Evolutionary conservation across 1,140 invertebrate species (phyloP).

Genomic region (Drosophila athabasca): DNA sequence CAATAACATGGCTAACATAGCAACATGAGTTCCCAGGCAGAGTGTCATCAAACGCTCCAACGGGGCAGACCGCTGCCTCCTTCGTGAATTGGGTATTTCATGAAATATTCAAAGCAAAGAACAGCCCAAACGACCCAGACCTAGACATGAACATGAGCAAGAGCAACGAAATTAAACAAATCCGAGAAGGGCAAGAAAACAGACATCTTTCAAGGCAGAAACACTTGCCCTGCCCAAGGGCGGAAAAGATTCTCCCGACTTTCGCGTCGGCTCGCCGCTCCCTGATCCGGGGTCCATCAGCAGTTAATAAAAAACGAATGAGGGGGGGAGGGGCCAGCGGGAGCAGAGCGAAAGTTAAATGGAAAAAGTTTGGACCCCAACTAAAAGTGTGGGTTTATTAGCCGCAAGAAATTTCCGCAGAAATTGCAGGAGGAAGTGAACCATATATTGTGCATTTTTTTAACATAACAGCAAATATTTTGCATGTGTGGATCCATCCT

Average conservation of each 20-base stretch:
- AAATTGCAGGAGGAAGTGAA: slow-evolving; percentile 13
- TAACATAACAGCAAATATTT: not conserved
- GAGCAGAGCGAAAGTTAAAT: slow-evolving; percentile 64
- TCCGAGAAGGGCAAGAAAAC: slow-evolving; percentile 15
- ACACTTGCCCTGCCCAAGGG: not conserved
- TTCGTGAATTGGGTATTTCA: slow-evolving; percentile 41
- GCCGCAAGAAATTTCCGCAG: slow-evolving; percentile 54
- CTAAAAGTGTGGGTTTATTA: slow-evolving; percentile 71
- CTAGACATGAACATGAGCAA: slow-evolving; percentile 1
- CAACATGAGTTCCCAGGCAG: not conserved
- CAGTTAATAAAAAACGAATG: slow-evolving; percentile 63
- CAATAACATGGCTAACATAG: too few species aligned
- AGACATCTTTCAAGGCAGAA: slow-evolving; percentile 4
- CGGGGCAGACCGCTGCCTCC: too few species aligned
- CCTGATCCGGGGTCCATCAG: slow-evolving; percentile 50
- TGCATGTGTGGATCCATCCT: not conserved
- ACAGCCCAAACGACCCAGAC: slow-evolving; percentile 25
- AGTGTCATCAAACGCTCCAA: not conserved
- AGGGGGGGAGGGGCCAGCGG: slow-evolving; percentile 25
- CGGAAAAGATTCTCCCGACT: too few species aligned
- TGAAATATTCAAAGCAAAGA: slow-evolving; percentile 59
- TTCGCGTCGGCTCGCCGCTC: slow-evolving; percentile 18
- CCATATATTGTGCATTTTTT: slow-evolving; percentile 5
- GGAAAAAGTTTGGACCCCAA: slow-evolving; percentile 65
- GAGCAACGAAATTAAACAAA: slow-evolving; percentile 52